Evolutionary conservation across 2,888 invertebrate genomes (phyloP), one percentile per base, ranked within the genome.

Genomic region (Heliconius charithonia): DNA sequence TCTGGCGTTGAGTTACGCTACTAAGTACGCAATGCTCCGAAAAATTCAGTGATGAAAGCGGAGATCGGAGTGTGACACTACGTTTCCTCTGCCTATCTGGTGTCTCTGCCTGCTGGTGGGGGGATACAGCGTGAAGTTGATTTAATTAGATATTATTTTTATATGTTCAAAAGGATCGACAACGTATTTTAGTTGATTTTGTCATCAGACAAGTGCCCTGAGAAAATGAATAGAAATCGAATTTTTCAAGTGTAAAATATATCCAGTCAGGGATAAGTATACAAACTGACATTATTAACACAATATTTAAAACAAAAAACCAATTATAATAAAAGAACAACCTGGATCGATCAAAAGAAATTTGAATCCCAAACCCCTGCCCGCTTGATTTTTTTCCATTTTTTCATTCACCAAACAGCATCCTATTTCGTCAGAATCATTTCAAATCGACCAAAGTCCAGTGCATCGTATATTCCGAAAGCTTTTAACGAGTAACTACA

Each of bases 341-440:
- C n/a, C 10, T 59, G n/a, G 3, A 19, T 10, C 59, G n/a, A 59
- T n/a, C 3, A 13, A 69, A 41, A 0, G 16, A 7, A 25, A 25
- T 7, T 16, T 69, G 37, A n/a, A 71, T n/a, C n/a, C 59, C 22
- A 56, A 71, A 71, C 10, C 25, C 56, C 3, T 16, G 13, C 6
- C 16, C 13, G n/a, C 0, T n/a, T 72, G 9, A 19, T 45, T 9
- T 72, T 22, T 59, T 72, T 13, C 22, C 51, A 1, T 4, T 41
- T 32, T 71, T 27, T 72, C 37, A 59, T 19, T 59, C 12, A 56
- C 72, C 32, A 37, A 32, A 10, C 37, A 37, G 9, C 37, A 37
- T 9, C 72, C 72, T 59, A 72, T 72, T 59, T 59, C 72, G 59
- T 72, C n/a, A 32, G 37, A 72, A 32, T 59, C 59, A 72, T 72